Evolutionary conservation across 2,797 vertebrate species (phyloP).

Genomic region (Gorsachius magnificus): DNA sequence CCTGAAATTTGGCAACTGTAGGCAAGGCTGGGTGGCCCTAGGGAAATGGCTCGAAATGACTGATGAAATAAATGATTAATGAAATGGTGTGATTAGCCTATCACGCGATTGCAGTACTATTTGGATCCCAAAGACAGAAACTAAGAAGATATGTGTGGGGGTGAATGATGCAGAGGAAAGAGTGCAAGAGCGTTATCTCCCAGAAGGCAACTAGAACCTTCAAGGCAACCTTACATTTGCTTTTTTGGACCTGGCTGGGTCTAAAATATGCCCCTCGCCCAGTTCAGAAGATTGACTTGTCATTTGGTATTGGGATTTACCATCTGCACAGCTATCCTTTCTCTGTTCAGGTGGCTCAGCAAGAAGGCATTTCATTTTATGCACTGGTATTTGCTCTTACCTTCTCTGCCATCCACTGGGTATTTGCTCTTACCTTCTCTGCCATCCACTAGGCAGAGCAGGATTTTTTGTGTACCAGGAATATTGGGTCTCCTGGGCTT

Average conservation of each 20-base stretch:
- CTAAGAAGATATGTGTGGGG: neutral
- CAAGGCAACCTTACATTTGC: neutral
- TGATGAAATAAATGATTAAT: conserved; percentile 66
- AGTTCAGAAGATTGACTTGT: neutral
- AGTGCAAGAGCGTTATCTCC: neutral
- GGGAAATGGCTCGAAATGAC: conserved; percentile 3
- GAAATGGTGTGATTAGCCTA: conserved; percentile 1
- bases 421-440: neutral
- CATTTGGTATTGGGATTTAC: neutral
- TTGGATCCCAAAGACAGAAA: neutral
- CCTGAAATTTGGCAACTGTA: conserved; percentile 49
- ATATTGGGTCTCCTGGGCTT: neutral
- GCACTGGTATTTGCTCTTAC: neutral
- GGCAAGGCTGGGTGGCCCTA: conserved; percentile 43
- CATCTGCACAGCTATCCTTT: neutral
- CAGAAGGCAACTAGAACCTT: neutral
- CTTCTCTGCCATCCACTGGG: rapidly evolving
- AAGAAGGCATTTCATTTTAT: neutral
- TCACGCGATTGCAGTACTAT: neutral
- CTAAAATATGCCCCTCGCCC: neutral
- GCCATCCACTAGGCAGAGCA: neutral
- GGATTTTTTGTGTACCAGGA: neutral
- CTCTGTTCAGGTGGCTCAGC: neutral
- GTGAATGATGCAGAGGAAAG: neutral
- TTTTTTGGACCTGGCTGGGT: neutral